phyloP scores from a whole-genome alignment of 2,888 invertebrate species.

The Anoncus sp. region DNA sequence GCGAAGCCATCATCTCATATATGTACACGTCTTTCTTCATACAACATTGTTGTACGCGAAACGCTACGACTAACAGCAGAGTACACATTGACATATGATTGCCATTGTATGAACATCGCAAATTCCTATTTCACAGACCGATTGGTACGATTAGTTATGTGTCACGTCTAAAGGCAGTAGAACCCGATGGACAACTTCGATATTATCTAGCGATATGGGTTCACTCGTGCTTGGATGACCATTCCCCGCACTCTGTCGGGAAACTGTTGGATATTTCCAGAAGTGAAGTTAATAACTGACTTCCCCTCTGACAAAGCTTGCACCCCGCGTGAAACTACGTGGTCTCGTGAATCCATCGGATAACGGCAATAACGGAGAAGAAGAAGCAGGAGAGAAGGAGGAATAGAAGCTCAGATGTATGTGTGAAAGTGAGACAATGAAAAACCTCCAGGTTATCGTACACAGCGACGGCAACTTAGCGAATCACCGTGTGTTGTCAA shows the following conservation, averaged over 20 bases:
- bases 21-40: too few species aligned
- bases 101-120: too few species aligned
- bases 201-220: slow-evolving; percentile 38
- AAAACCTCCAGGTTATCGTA: too few species aligned
- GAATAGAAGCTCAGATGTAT: neutral
- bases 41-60: too few species aligned
- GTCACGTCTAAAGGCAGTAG: neutral
- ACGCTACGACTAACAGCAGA: too few species aligned
- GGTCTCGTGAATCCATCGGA: neutral
- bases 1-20: too few species aligned
- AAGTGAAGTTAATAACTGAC: slow-evolving; percentile 30
- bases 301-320: slow-evolving; percentile 13
- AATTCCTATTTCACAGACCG: too few species aligned
- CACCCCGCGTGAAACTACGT: neutral
- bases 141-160: too few species aligned
- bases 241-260: slow-evolving; percentile 66
- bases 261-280: slow-evolving; percentile 40
- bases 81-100: too few species aligned
- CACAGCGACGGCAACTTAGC: too few species aligned
- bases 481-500: too few species aligned
- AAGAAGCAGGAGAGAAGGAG: neutral
- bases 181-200: slow-evolving; percentile 11
- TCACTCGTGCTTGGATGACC: slow-evolving; percentile 59
- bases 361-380: neutral
- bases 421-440: neutral